Conservation (phyloP, 1,140 invertebrate species). For the Drosophila murphyi region DNA sequence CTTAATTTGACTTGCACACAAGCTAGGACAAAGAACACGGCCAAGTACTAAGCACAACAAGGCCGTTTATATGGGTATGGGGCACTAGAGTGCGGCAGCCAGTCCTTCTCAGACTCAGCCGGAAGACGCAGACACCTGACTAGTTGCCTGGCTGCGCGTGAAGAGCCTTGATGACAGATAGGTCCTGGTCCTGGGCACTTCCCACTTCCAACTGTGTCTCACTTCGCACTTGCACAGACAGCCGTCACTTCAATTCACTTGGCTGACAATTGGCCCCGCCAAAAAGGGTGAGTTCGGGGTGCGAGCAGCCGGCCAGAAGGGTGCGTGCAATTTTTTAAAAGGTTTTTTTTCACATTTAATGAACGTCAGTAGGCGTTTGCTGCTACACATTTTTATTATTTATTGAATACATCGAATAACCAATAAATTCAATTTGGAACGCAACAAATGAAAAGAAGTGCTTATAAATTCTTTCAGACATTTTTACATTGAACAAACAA, state of each 20-base stretch:
- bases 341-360: constrained; percentile 62
- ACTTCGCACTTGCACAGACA: constrained; percentile 44
- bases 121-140: constrained; percentile 12
- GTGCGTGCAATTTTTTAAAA: constrained; percentile 57
- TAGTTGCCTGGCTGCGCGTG: background rate
- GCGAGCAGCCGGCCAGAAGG: background rate
- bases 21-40: constrained; percentile 23
- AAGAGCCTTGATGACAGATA: background rate
- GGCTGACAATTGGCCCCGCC: constrained; percentile 36
- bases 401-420: constrained; percentile 32
- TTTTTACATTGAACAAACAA: too few relatives aligned
- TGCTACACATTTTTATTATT: constrained; percentile 15
- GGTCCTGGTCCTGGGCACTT: constrained; percentile 5
- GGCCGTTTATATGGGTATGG: background rate
- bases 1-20: constrained; percentile 77
- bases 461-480: too few relatives aligned
- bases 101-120: too few relatives aligned
- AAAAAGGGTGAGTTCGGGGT: constrained; percentile 7
- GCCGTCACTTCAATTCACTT: constrained; percentile 74
- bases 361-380: constrained; percentile 42
- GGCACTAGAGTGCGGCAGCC: too few relatives aligned
- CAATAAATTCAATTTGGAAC: constrained; percentile 44
- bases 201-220: background rate
- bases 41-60: background rate
- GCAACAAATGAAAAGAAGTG: background rate